Evolutionary conservation across 1,140 invertebrate genomes (phyloP), one percentile per base, ranked within the genome.

Genomic region (Tetragnatha versicolor): DNA sequence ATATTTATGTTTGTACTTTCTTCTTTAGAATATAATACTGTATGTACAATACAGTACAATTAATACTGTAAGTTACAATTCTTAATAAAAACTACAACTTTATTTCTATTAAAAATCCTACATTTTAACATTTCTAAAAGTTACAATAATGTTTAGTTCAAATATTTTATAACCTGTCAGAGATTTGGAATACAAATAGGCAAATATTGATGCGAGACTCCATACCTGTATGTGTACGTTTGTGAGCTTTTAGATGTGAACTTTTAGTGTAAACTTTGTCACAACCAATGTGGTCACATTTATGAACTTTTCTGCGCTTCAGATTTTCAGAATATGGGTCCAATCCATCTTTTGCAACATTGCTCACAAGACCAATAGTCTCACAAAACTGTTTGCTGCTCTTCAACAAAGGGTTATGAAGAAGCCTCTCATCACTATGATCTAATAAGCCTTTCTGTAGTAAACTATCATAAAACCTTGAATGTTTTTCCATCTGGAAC

Each of bases 251-350:
- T 33, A 97, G 89, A 86, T 97, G 94, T 39, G 93, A 95, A 86
- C 94, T 96, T 86, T 97, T 97, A 47, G 94, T 96, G 87, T 97
- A 97, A 14, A 96, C 93, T 87, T 97, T 97, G 83, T 93, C 91
- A 87, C 94, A 97, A 22, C 93, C 94, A 22, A 91, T 90, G 49
- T 94, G 94, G 83, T 95, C 93, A 86, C 94, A 96, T 83, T 92
- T 89, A 87, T 95, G 94, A 37, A 94, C 91, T 85, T 94, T 93
- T 83, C 92, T 87, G 82, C 90, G 87, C 78, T 90, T 87, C 31
- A 91, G 83, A 76, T 87, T 87, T 85, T 85, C 89, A 82, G 70
- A 87, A 25, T 83, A 82, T 10, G 81, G 73, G 79, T 82, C 81
- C 35, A 77, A 12, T 79, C 82, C 49, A 66, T 81, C 60, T 80